Percentiles rank a stretch among this genome's conserved stretches.
phyloP scores from a whole-genome alignment of 1,140 invertebrate species.

The Eumaeus atala region DNA sequence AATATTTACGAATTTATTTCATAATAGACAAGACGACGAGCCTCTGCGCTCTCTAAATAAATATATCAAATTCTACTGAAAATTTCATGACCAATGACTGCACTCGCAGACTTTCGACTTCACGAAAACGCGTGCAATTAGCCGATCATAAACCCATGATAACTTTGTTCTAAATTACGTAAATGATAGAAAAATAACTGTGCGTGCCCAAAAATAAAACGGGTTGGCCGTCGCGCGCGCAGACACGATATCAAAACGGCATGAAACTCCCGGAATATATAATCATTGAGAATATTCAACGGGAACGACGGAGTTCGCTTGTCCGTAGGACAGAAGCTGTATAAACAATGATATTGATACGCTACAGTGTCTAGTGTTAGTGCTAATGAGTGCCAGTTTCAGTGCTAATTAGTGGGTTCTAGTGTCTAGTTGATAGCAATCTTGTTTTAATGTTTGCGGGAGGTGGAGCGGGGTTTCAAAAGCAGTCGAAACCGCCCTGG shows the following conservation, averaged over 20 bases:
- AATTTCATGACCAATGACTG: slow-evolving; percentile 18
- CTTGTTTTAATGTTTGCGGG: slow-evolving; percentile 47
- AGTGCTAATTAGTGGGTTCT: not conserved
- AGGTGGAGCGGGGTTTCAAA: slow-evolving; percentile 59
- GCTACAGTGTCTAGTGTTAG: not conserved
- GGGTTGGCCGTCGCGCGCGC: slow-evolving; percentile 36
- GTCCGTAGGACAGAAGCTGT: slow-evolving; percentile 21
- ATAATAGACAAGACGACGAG: slow-evolving; percentile 33
- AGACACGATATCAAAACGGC: slow-evolving; percentile 35
- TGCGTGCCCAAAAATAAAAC: slow-evolving; percentile 59
- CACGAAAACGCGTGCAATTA: slow-evolving; percentile 29
- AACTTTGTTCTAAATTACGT: slow-evolving; percentile 47
- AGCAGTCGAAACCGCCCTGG: slow-evolving; percentile 65
- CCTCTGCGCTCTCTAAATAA: slow-evolving; percentile 28
- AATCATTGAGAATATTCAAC: slow-evolving; percentile 48
- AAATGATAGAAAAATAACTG: slow-evolving; percentile 48
- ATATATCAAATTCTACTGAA: slow-evolving; percentile 30
- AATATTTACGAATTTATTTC: no score
- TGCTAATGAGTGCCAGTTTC: no score
- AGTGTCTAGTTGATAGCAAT: not conserved
- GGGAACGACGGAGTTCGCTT: slow-evolving; percentile 29
- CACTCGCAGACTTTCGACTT: slow-evolving; percentile 18
- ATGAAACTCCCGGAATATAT: slow-evolving; percentile 46
- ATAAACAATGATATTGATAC: slow-evolving; percentile 34
- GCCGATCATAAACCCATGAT: slow-evolving; percentile 32